phyloP scores from a whole-genome alignment of 2,888 invertebrate species.

The Coremacera marginata region DNA sequence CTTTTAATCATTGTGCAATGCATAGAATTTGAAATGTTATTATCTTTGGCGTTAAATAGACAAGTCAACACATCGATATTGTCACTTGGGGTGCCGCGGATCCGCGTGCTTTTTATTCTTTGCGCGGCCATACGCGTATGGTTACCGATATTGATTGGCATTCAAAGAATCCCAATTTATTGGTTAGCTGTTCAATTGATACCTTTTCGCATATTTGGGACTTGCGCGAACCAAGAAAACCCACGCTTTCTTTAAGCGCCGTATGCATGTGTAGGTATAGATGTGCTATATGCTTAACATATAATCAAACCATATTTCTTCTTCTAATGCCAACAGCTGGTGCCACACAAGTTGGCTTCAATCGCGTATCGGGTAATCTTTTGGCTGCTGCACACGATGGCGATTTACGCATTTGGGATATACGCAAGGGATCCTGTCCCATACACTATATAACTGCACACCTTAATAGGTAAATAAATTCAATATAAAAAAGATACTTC shows the following conservation, averaged over 20 bases:
- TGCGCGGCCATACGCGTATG: slow-evolving; percentile 86
- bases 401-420: slow-evolving; percentile 96
- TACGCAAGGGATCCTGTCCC: slow-evolving; percentile 87
- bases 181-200: slow-evolving; percentile 93
- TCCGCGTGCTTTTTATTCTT: slow-evolving; percentile 78
- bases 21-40: neutral
- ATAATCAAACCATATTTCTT: neutral
- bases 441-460: slow-evolving; percentile 95
- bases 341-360: slow-evolving; percentile 95
- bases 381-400: slow-evolving; percentile 96
- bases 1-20: neutral
- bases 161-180: slow-evolving; percentile 78
- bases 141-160: slow-evolving; percentile 96
- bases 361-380: slow-evolving; percentile 83
- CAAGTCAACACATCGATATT: slow-evolving; percentile 89
- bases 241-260: slow-evolving; percentile 86
- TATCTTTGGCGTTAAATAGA: slow-evolving; percentile 70
- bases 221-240: slow-evolving; percentile 85
- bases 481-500: neutral
- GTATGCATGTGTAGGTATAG: slow-evolving; percentile 76
- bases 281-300: neutral
- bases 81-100: slow-evolving; percentile 83
- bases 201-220: slow-evolving; percentile 96
- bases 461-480: slow-evolving; percentile 68
- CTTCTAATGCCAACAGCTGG: slow-evolving; percentile 75